Evolutionary conservation across 1,140 invertebrate genomes (phyloP), one percentile per base, ranked within the genome.

Genomic region (Drosophila chauvacae): DNA sequence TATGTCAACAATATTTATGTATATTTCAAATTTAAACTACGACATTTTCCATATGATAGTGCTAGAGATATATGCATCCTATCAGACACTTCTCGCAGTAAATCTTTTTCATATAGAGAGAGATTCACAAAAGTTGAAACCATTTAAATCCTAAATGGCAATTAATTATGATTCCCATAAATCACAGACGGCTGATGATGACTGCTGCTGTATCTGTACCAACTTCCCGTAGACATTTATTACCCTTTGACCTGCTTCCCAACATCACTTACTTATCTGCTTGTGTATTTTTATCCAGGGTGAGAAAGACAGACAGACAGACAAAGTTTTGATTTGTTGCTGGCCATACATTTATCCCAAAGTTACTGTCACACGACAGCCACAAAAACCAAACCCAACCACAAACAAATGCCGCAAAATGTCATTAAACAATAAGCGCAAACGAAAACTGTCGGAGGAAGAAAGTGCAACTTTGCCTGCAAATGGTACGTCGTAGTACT

Each of bases 351-450:
- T 70, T 72, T 51, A 72, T 59, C 45, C 37, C 30, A 62, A 70
- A 77, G 74, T 61, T 72, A n/a, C 48, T 30, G 48, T 0, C 30
- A 41, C 51, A 41, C 51, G 28, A 37, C 51, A 50, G 37, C 42
- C 44, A 59, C 53, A 56, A 56, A 39, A 66, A 30, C 33, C 30
- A 20, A n/a, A 63, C 16, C 44, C 13, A 23, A 16, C 26, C 41
- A 42, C n/a, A 35, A 68, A 42, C 72, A 60, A 60, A 28, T 55
- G 33, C 78, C 51, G 42, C 78, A 62, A 66, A 85, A 82, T 79
- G 74, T 60, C 83, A 87, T 86, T 87, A 87, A 82, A 79, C 56
- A 87, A 82, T 83, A 64, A 76, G 48, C 26, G 23, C 64, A 68
- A 74, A 79, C 59, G 47, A 23, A 26, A 26, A 79, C 51, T 77